Conservation (phyloP, 2,113 vertebrate genomes). For the Diglossa brunneiventris region DNA sequence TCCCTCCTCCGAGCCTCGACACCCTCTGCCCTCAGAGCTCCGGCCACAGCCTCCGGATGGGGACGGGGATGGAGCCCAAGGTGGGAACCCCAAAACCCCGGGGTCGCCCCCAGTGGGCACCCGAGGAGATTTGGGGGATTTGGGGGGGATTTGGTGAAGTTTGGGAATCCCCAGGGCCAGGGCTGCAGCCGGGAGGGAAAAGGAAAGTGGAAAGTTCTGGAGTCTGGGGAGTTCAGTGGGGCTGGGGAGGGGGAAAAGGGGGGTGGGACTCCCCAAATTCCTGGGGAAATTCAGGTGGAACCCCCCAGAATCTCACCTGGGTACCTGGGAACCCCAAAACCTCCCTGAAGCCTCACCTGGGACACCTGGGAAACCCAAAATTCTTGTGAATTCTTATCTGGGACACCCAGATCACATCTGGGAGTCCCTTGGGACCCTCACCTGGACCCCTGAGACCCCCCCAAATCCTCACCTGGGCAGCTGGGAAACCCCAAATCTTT, state of each 20-base stretch:
- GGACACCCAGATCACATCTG: not conserved
- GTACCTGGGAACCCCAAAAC: not conserved
- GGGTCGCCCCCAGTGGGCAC: rapidly evolving
- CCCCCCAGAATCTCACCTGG: not conserved
- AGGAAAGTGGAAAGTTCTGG: not conserved
- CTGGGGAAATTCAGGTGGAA: not conserved
- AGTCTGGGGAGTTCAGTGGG: not conserved
- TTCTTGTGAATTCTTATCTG: not conserved
- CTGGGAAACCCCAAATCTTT: not conserved
- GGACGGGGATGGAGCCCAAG: not conserved
- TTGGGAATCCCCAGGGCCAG: not conserved
- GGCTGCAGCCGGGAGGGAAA: not conserved
- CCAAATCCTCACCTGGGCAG: too few relatives aligned
- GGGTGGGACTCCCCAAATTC: not conserved
- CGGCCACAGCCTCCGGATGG: not conserved
- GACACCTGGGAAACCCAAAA: not conserved
- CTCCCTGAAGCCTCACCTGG: not conserved
- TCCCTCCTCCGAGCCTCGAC: not conserved
- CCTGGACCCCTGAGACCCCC: too few relatives aligned
- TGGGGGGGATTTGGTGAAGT: not conserved
- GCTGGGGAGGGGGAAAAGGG: not conserved
- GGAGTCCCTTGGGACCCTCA: too few relatives aligned
- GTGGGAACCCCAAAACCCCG: not conserved
- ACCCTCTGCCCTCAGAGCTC: not conserved
- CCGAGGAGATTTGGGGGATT: not conserved